Evolutionary conservation across 2,888 invertebrate genomes (phyloP).

Genomic region (Troilus luridus): DNA sequence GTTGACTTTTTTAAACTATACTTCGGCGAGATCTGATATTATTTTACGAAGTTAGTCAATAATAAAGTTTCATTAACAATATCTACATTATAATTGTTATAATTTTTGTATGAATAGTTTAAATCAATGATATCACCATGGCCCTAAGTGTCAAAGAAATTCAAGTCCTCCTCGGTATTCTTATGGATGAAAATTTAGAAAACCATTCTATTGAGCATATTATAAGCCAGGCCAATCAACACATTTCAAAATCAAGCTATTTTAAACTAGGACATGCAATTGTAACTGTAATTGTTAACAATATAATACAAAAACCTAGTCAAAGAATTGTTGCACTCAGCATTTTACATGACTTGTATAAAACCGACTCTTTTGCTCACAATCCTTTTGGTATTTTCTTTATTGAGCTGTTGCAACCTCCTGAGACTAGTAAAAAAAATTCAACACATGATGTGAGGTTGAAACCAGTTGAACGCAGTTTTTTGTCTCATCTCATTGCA

Average conservation of each 20-base stretch:
- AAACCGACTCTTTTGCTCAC: slow-evolving; percentile 76
- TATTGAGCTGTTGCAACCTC: slow-evolving; percentile 71
- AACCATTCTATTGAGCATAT: slow-evolving; percentile 83
- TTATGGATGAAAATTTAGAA: slow-evolving; percentile 82
- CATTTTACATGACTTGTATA: slow-evolving; percentile 80
- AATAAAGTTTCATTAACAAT: not conserved
- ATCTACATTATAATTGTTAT: not conserved
- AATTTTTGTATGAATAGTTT: not conserved
- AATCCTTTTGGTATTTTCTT: slow-evolving; percentile 83
- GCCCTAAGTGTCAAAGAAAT: slow-evolving; percentile 53
- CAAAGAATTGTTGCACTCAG: slow-evolving; percentile 80
- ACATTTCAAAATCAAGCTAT: slow-evolving; percentile 83
- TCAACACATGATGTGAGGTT: slow-evolving; percentile 52
- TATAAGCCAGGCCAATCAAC: slow-evolving; percentile 82
- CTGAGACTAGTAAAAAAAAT: slow-evolving; percentile 57
- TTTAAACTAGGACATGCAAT: slow-evolving; percentile 81
- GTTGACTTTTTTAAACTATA: not conserved
- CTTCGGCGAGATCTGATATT: not conserved
- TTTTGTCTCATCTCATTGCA: slow-evolving; percentile 60
- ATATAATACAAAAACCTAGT: slow-evolving; percentile 77
- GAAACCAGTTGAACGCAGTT: slow-evolving; percentile 59
- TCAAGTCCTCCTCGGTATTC: slow-evolving; percentile 72
- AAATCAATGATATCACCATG: slow-evolving; percentile 21
- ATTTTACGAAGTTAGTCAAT: not conserved
- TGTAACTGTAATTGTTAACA: slow-evolving; percentile 78